Evolutionary conservation across 2,888 invertebrate species (phyloP).

Genomic region (Thereva unica): DNA sequence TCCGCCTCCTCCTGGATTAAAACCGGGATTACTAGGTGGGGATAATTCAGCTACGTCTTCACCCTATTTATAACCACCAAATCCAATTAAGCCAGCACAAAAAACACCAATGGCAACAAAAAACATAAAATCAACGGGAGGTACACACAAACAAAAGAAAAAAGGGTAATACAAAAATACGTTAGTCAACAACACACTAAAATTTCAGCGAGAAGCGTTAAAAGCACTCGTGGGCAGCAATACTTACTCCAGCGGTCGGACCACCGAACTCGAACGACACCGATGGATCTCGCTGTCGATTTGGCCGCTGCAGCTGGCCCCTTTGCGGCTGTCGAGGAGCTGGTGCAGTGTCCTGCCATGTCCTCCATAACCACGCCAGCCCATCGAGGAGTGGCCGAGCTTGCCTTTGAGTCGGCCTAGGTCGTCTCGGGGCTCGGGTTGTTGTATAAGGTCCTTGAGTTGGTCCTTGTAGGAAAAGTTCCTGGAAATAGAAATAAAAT

Average conservation of each 20-base stretch:
- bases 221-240: background rate
- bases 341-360: constrained; percentile 63
- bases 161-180: constrained; percentile 17
- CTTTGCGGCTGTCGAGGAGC: constrained; percentile 50
- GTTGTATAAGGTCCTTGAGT: constrained; percentile 50
- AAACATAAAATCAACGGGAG: constrained; percentile 26
- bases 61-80: constrained; percentile 28
- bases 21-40: constrained; percentile 48
- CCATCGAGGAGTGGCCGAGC: constrained; percentile 62
- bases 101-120: constrained; percentile 16
- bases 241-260: constrained; percentile 9
- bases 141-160: constrained; percentile 7
- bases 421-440: constrained; percentile 44
- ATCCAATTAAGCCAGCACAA: background rate
- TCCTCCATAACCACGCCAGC: constrained; percentile 65
- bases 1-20: constrained; percentile 37
- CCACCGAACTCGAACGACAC: constrained; percentile 2
- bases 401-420: constrained; percentile 56
- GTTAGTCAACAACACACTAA: constrained; percentile 10
- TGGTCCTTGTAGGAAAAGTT: constrained; percentile 63
- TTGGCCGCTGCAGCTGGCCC: constrained; percentile 13
- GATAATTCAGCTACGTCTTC: constrained; percentile 42
- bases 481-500: constrained; percentile 52
- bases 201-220: constrained; percentile 16
- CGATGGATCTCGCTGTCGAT: background rate